These are phyloP conservation scores for Saccostrea echinata DNA, from an alignment of 1,140 invertebrate genomes.

Conservation along the genomic window DNA sequence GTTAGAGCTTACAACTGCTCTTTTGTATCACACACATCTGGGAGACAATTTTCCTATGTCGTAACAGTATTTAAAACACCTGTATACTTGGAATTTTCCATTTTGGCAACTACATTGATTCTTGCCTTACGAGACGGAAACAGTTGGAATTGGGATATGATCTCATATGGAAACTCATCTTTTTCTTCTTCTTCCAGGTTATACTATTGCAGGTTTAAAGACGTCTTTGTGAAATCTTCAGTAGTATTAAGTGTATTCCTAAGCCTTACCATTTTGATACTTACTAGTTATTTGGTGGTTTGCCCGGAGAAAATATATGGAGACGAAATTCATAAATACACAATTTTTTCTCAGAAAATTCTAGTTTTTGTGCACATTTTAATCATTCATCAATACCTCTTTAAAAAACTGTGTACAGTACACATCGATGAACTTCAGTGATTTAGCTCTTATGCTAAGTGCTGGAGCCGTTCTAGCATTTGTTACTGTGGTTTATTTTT, in stretches of 20 bases:
- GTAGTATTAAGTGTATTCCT: not conserved
- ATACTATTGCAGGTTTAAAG: not conserved
- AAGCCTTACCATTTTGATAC: not conserved
- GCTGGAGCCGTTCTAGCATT: not conserved
- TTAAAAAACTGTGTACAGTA: not conserved
- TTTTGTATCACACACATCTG: not conserved
- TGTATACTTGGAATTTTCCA: not conserved
- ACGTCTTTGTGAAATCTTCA: not conserved
- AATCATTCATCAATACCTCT: not conserved
- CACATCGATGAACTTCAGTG: not conserved
- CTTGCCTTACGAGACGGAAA: not conserved
- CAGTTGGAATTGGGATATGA: not conserved
- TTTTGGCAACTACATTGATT: not conserved
- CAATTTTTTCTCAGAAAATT: not conserved
- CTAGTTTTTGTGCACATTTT: not conserved
- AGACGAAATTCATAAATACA: not conserved
- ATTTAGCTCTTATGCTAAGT: not conserved
- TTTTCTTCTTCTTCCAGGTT: not conserved
- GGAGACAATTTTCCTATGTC: not conserved
- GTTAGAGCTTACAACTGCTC: not conserved
- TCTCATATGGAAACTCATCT: not conserved
- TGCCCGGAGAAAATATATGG: not conserved
- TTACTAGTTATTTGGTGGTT: not conserved
- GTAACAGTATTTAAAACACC: not conserved
- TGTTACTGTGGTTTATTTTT: not conserved